Evolutionary conservation across 37 sponge, comb jelly and placozoan species (phyloP).

Genomic region (Corticium candelabrum): DNA sequence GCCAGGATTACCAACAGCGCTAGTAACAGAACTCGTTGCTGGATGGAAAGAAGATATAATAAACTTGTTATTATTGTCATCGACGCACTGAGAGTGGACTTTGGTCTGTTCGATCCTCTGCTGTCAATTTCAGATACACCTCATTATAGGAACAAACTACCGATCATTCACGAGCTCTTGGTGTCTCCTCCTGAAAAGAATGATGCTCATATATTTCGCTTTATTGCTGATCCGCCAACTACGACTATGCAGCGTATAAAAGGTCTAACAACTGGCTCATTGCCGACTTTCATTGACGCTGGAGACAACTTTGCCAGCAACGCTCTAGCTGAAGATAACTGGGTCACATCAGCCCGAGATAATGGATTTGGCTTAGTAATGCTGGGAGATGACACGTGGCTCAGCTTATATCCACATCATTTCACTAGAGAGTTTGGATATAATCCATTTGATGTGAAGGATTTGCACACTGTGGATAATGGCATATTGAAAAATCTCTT

Average conservation of each 20-base stretch:
- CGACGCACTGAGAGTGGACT: not conserved
- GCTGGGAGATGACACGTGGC: slow-evolving; percentile 97
- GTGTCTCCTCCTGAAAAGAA: too few species aligned
- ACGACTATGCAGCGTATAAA: slow-evolving; percentile 98
- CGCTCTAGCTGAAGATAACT: slow-evolving; percentile 76
- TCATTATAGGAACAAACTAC: not conserved
- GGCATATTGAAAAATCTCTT: slow-evolving; percentile 67
- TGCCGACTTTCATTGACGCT: slow-evolving; percentile 93
- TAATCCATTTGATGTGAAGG: slow-evolving; percentile 93
- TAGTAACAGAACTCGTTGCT: too few species aligned
- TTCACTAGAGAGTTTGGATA: slow-evolving; percentile 50
- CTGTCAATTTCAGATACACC: not conserved
- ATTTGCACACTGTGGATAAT: slow-evolving; percentile 92
- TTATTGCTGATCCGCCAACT: slow-evolving; percentile 95
- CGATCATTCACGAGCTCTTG: not conserved
- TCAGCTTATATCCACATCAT: slow-evolving; percentile 71
- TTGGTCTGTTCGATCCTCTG: not conserved
- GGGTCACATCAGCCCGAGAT: too few species aligned
- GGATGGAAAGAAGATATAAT: not conserved
- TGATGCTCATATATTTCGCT: slow-evolving; percentile 71
- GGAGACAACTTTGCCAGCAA: slow-evolving; percentile 89
- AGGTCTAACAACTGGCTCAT: slow-evolving; percentile 90
- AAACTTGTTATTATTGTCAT: not conserved
- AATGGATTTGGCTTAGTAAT: slow-evolving; percentile 70
- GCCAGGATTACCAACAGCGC: too few species aligned